Conservation (phyloP, 2,888 invertebrate genomes). For the Bibio marci region DNA sequence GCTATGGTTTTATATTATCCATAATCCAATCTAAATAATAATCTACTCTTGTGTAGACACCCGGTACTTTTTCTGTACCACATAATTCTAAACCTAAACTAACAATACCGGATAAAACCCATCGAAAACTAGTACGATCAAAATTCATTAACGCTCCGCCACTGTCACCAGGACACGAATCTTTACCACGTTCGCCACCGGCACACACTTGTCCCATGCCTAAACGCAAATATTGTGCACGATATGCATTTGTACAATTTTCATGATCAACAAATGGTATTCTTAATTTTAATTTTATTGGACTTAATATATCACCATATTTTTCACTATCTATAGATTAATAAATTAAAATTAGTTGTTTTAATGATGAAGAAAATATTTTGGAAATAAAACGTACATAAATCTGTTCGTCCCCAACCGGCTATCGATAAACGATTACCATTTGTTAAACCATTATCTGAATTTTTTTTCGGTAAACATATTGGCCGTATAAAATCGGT, state of each 20-base stretch:
- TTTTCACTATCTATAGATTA: conserved; percentile 20
- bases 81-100: conserved; percentile 49
- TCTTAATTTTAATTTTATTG: conserved; percentile 44
- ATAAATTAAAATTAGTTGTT: background rate
- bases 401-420: conserved; percentile 44
- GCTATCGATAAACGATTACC: conserved; percentile 37
- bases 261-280: conserved; percentile 37
- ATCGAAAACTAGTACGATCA: conserved; percentile 29
- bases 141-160: conserved; percentile 58
- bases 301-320: conserved; percentile 29
- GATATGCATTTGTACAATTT: conserved; percentile 36
- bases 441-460: conserved; percentile 22
- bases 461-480: conserved; percentile 12
- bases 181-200: conserved; percentile 47
- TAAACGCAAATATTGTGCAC: conserved; percentile 30
- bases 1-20: no score
- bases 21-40: conserved; percentile 46
- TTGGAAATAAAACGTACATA: no score
- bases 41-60: conserved; percentile 46
- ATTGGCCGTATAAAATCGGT: conserved; percentile 8
- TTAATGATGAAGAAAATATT: background rate
- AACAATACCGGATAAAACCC: conserved; percentile 45
- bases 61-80: conserved; percentile 46
- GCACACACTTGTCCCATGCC: conserved; percentile 47
- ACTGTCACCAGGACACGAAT: conserved; percentile 50